A percentile compares a stretch with the other conserved stretches of the same genome.
These are phyloP conservation scores for Sebastes diaconus DNA, from an alignment of 2,797 vertebrate genomes.

Conservation along the genomic window DNA sequence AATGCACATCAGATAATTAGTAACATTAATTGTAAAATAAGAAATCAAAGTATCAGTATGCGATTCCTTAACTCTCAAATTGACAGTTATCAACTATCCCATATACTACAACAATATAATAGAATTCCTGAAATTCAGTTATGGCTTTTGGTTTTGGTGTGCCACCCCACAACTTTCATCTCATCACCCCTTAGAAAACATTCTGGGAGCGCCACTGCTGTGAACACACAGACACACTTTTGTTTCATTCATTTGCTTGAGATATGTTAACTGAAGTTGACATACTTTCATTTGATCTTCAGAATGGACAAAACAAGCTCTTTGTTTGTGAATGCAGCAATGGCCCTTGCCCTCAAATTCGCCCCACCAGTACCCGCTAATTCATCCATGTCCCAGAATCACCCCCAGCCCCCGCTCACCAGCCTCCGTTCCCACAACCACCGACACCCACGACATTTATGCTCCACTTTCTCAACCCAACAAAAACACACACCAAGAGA, in stretches of 20 bases:
- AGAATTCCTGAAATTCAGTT: neutral
- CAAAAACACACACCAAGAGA: neutral
- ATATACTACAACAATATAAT: neutral
- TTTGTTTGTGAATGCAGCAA: conserved; percentile 64
- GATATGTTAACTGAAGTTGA: conserved; percentile 52
- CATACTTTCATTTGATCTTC: conserved; percentile 71
- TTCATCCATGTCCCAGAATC: conserved; percentile 59
- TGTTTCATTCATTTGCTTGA: conserved; percentile 31
- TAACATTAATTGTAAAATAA: neutral
- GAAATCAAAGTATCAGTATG: neutral
- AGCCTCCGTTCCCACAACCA: conserved; percentile 65
- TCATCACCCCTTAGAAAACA: neutral
- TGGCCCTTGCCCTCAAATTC: conserved; percentile 60
- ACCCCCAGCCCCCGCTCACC: conserved; percentile 34
- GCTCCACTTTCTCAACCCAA: conserved; percentile 48
- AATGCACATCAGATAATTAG: neutral
- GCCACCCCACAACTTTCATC: neutral
- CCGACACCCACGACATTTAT: conserved; percentile 50
- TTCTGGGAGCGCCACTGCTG: neutral
- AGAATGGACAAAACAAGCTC: conserved; percentile 63
- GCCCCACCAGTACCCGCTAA: conserved; percentile 44
- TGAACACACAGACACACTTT: conserved; percentile 27
- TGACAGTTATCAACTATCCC: neutral
- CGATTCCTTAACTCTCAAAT: neutral
- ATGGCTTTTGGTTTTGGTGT: neutral